Evolutionary conservation across 2,888 invertebrate species (phyloP).

Genomic region (Ypsolopha sequella): DNA sequence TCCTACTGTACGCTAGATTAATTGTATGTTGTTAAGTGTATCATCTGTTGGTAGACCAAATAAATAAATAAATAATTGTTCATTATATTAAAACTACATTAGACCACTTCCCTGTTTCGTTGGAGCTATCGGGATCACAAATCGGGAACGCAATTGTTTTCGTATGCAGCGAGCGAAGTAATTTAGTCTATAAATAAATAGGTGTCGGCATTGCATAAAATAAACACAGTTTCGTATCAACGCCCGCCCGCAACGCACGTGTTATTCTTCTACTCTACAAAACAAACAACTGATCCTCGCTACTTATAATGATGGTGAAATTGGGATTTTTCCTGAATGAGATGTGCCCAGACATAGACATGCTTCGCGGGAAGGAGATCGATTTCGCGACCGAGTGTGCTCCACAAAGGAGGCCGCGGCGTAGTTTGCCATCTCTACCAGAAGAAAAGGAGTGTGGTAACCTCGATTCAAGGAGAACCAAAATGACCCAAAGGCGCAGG

Average conservation of each 20-base stretch:
- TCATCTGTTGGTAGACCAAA: too few relatives aligned
- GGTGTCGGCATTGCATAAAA: background rate
- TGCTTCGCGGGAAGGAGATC: conserved; percentile 47
- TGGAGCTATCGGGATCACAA: background rate
- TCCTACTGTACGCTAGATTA: too few relatives aligned
- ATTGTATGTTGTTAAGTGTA: too few relatives aligned
- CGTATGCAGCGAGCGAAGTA: background rate
- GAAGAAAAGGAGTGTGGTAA: conserved; percentile 57
- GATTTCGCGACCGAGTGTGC: conserved; percentile 48
- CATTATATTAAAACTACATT: too few relatives aligned
- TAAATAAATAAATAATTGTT: too few relatives aligned
- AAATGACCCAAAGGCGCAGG: conserved; percentile 31
- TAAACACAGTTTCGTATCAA: background rate
- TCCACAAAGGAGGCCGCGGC: conserved; percentile 41
- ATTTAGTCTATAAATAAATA: background rate
- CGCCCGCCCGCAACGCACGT: background rate
- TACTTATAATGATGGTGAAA: conserved; percentile 39
- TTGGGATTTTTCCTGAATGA: conserved; percentile 20
- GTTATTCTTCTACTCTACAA: background rate
- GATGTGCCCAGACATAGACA: conserved; percentile 45
- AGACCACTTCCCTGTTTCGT: too few relatives aligned
- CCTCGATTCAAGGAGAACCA: conserved; percentile 37
- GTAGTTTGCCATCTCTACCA: conserved; percentile 44
- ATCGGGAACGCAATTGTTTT: background rate
- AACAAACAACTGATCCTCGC: background rate